A percentile compares a stretch with the other conserved stretches of the same genome.
phyloP scores from a whole-genome alignment of 2,113 vertebrate genomes.

The Prietella phreatophila region DNA sequence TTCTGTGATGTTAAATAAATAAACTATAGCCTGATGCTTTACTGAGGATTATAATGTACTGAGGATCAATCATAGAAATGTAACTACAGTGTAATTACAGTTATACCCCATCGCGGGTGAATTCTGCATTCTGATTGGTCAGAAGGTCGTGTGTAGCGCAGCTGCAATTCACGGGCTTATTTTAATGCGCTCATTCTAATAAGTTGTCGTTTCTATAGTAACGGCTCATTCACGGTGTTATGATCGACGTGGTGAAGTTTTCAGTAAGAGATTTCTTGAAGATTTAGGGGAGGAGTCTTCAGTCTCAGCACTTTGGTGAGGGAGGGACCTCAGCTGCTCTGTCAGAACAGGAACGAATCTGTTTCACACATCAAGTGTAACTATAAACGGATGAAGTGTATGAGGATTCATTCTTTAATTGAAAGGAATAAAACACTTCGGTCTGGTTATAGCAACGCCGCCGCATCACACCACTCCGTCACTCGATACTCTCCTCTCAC shows the following conservation, averaged over 20 bases:
- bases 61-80: neutral
- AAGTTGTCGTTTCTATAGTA: neutral
- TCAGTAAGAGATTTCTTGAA: neutral
- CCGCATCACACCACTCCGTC: neutral
- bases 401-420: neutral
- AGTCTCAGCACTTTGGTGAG: neutral
- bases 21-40: neutral
- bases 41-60: neutral
- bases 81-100: neutral
- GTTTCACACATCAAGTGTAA: neutral
- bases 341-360: neutral
- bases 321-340: neutral
- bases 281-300: neutral
- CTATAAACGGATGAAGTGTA: neutral
- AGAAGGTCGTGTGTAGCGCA: neutral
- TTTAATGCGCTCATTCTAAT: neutral
- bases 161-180: neutral
- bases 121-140: neutral
- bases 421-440: too few species aligned
- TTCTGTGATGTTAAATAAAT: neutral
- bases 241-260: neutral
- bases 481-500: neutral
- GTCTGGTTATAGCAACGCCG: neutral
- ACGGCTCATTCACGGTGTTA: neutral
- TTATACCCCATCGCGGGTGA: neutral